A percentile compares a stretch with the other conserved stretches of the same genome.
These are phyloP conservation scores for Lepilemur ruficaudatus DNA, from an alignment of 2,797 vertebrate species.

Conservation along the genomic window DNA sequence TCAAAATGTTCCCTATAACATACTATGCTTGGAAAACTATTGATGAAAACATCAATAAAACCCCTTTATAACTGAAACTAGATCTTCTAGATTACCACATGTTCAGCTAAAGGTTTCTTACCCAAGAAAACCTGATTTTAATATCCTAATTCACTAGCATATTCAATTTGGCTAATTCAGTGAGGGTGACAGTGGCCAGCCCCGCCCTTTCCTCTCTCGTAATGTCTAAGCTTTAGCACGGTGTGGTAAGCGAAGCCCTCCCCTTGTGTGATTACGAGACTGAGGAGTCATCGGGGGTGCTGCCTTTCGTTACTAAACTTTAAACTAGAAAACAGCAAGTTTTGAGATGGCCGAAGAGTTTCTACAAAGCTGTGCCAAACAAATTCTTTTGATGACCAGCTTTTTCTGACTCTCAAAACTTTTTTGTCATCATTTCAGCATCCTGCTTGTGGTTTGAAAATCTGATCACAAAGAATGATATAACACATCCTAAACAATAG, in stretches of 20 bases:
- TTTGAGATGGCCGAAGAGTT: not conserved
- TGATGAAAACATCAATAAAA: not conserved
- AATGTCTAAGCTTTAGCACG: not conserved
- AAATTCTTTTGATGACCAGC: not conserved
- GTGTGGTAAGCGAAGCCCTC: not conserved
- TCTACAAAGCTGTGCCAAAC: not conserved
- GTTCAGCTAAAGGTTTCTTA: not conserved
- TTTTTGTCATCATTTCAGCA: slow-evolving; percentile 36
- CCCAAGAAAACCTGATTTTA: slow-evolving; percentile 9
- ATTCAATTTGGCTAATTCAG: not conserved
- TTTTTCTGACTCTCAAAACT: slow-evolving; percentile 47
- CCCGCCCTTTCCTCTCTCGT: not conserved
- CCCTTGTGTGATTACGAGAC: not conserved
- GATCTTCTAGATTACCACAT: not conserved
- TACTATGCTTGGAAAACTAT: not conserved
- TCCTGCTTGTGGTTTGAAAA: slow-evolving; percentile 63
- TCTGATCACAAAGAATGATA: slow-evolving; percentile 66
- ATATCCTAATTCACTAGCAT: not conserved
- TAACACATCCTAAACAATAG: slow-evolving; percentile 21
- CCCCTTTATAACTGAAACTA: not conserved
- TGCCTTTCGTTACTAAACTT: not conserved
- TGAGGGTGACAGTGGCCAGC: not conserved
- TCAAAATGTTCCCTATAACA: not conserved
- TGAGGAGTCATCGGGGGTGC: not conserved
- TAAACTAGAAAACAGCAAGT: slow-evolving; percentile 42